Evolutionary conservation across 1,140 invertebrate species (phyloP).

Genomic region (Sitophilus oryzae): DNA sequence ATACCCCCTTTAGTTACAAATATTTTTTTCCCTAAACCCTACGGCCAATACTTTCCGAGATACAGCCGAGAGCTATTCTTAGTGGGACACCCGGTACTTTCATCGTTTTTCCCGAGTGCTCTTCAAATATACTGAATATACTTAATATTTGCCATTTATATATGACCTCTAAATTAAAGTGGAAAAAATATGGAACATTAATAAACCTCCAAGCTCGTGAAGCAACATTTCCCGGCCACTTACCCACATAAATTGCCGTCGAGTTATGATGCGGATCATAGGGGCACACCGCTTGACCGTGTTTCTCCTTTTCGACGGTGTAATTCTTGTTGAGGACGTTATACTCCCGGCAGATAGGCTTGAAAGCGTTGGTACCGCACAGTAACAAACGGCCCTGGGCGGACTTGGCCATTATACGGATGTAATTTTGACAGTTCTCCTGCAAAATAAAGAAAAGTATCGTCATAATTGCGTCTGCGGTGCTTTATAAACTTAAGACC

Average conservation of each 20-base stretch:
- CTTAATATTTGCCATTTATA: too few relatives aligned
- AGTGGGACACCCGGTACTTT: too few relatives aligned
- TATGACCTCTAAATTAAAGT: too few relatives aligned
- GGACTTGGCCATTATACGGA: slow-evolving; percentile 80
- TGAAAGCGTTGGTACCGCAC: slow-evolving; percentile 93
- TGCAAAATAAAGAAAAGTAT: slow-evolving; percentile 45
- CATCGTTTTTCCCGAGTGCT: too few relatives aligned
- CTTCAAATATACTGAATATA: too few relatives aligned
- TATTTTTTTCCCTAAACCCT: too few relatives aligned
- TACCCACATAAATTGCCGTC: slow-evolving; percentile 75
- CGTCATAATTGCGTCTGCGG: slow-evolving; percentile 3
- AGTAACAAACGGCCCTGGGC: slow-evolving; percentile 67
- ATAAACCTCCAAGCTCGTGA: too few relatives aligned
- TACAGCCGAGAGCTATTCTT: too few relatives aligned
- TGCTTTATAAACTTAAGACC: slow-evolving; percentile 4
- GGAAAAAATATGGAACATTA: too few relatives aligned
- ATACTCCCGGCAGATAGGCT: slow-evolving; percentile 84
- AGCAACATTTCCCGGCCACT: slow-evolving; percentile 29
- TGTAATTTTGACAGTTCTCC: slow-evolving; percentile 93
- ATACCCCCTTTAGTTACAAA: too few relatives aligned
- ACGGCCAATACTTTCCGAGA: too few relatives aligned
- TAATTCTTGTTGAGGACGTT: slow-evolving; percentile 66
- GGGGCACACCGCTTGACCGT: slow-evolving; percentile 79
- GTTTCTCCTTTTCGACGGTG: slow-evolving; percentile 63
- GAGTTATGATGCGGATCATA: slow-evolving; percentile 90